Base-by-base conservation (phyloP, 2,113 vertebrate species). In the Malurus cyaneus region DNA sequence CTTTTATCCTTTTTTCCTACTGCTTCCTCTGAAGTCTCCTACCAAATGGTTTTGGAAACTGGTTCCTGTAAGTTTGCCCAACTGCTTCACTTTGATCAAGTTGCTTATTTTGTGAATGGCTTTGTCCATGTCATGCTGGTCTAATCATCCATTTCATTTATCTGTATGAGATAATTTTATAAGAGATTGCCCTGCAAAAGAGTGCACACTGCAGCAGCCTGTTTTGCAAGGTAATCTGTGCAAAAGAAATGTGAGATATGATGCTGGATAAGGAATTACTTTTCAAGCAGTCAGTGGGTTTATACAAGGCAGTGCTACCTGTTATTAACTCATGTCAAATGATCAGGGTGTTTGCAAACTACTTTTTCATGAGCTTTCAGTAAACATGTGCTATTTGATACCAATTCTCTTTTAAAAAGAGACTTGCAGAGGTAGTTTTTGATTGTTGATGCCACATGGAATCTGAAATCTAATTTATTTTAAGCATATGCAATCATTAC, bases 1-100 rank as follows among this genome's bases (percentile, higher is more conserved):
- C 96, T 96, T 97, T 98, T 93, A 96, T 97, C 97, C 95, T 96
- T 95, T 95, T 96, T 96, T 92, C 96, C 94, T 91, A 91, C 97
- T 98, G 98, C 98, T 97, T 97, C 97, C 97, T 97, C 97, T 98
- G 98, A 99, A 99, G 99, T 99, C 99, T 98, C 99, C 99, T 98
- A 99, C 99, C 98, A 99, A 99, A 98, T 99, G 99, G 99, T 99
- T 99, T 98, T 99, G 99, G 99, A 99, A 99, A 98, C 98, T 99
- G 98, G 99, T 99, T 97, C 99, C 99, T 98, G 99, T 99, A 99
- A 99, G 99, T 99, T 97, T 96, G 96, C 97, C 78, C 92, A 95
- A 94, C 96, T 93, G 80, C 91, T 97, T 96, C 84, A 86, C 60
- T 97, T 96, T 77, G 80, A 66, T 97, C 80, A 65, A 78, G 32